A percentile compares a stretch with the other conserved stretches of the same genome.
Conservation (phyloP, 2,888 invertebrate genomes). For the Tortrix viridana region DNA sequence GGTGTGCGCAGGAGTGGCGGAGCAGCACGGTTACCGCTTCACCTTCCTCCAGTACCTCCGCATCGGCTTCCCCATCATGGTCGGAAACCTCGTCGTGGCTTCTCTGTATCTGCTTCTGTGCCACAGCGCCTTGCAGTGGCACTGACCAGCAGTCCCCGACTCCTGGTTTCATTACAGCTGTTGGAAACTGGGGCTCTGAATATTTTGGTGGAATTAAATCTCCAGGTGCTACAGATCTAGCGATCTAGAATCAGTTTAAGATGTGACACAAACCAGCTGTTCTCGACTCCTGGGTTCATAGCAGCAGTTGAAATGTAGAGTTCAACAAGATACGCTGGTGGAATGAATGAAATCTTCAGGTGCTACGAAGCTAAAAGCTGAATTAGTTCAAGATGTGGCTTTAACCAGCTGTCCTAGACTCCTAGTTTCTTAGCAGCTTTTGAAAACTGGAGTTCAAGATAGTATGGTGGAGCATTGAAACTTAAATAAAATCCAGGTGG, state of each 20-base stretch:
- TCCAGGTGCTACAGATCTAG: background rate
- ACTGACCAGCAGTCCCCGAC: slow-evolving; percentile 55
- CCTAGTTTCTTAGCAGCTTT: background rate
- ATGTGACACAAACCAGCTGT: too few species aligned
- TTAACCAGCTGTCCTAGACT: slow-evolving; percentile 47
- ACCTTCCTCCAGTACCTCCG: slow-evolving; percentile 92
- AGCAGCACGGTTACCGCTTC: slow-evolving; percentile 94
- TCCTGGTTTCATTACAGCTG: background rate
- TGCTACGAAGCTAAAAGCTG: too few species aligned
- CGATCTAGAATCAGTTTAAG: too few species aligned
- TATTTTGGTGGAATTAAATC: background rate
- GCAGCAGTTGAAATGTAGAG: too few species aligned
- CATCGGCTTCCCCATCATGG: slow-evolving; percentile 92
- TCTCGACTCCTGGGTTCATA: too few species aligned
- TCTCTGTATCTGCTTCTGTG: slow-evolving; percentile 87
- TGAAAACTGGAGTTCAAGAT: background rate
- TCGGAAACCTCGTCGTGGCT: slow-evolving; percentile 86
- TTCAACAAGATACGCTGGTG: too few species aligned
- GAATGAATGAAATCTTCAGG: too few species aligned
- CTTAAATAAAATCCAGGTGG: too few species aligned
- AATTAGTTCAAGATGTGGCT: slow-evolving; percentile 73
- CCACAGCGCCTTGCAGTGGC: slow-evolving; percentile 86
- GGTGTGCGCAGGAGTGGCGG: slow-evolving; percentile 94
- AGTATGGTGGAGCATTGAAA: too few species aligned
- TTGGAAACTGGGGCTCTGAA: background rate